Evolutionary conservation across 2,113 vertebrate species (phyloP), one percentile per base, ranked within the genome.

Genomic region (Notothenia coriiceps): DNA sequence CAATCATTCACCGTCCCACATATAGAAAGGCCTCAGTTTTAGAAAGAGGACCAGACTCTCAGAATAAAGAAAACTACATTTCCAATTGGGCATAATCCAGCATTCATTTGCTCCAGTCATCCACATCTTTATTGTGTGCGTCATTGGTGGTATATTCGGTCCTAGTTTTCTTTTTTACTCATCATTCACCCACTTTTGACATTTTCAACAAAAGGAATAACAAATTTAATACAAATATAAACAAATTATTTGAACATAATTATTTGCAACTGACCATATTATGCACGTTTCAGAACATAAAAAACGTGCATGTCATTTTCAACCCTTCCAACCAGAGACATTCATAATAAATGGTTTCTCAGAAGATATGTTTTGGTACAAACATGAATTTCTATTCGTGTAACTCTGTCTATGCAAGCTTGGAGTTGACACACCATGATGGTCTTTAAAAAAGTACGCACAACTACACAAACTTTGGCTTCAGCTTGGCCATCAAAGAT

Each of bases 401-500:
- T 35, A 35, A 35, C 62, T 44, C 47, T 79, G 44, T 69, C 57
- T 69, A 55, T 15, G 18, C 22, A 20, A 68, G 60, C 14, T 44
- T 79, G 25, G 70, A 75, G 69, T 20, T 46, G 65, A 35, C 47
- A 57, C 70, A 70, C 11, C 1, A 2, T 67, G 18, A 50, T 69
- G 25, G 29, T 47, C 55, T 79, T 80, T 67, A 74, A 74, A 60
- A 70, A 70, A 75, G 33, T 56, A 52, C 65, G 51, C n/a, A 46
- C 64, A 12, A 59, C 68, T 63, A 18, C 35, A 69, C 55, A 70
- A 63, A 46, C 78, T 56, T 65, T 81, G 74, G 66, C 67, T 77
- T 73, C 12, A 63, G 29, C 68, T 35, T 40, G 20, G 35, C 80
- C 43, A 74, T 66, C 79, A 74, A 83, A 84, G 77, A 69, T 79